Conservation (phyloP, 2,888 invertebrate species). For the Halocaridina rubra region DNA sequence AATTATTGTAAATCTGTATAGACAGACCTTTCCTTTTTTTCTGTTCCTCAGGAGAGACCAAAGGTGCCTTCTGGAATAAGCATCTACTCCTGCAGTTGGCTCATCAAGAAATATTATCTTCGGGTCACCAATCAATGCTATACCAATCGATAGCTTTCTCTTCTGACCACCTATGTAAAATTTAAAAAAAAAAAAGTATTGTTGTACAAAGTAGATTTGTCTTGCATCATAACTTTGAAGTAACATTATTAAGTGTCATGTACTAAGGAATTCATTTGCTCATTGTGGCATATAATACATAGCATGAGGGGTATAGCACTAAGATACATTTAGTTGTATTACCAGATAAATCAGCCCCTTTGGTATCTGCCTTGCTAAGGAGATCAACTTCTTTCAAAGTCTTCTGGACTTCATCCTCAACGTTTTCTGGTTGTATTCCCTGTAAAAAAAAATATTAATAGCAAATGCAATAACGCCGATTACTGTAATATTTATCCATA, state of each 20-base stretch:
- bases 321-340: too few relatives aligned
- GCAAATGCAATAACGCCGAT: too few relatives aligned
- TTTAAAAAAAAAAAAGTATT: too few relatives aligned
- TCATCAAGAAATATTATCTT: constrained; percentile 90
- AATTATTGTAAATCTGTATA: too few relatives aligned
- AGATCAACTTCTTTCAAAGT: constrained; percentile 81
- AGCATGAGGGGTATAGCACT: too few relatives aligned
- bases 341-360: constrained; percentile 83
- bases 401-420: constrained; percentile 74
- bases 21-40: constrained; percentile 71
- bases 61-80: constrained; percentile 80
- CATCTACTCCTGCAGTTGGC: constrained; percentile 88
- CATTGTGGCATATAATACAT: too few relatives aligned
- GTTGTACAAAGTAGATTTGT: too few relatives aligned
- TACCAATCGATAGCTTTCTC: constrained; percentile 55
- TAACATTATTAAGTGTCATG: too few relatives aligned
- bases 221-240: too few relatives aligned
- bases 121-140: constrained; percentile 85
- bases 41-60: constrained; percentile 81
- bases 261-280: too few relatives aligned
- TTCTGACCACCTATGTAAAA: constrained; percentile 61
- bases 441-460: too few relatives aligned
- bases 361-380: constrained; percentile 77
- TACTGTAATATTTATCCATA: too few relatives aligned
- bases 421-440: constrained; percentile 4